Conservation (phyloP, 2,797 vertebrate species). For the Macropus fuliginosus region DNA sequence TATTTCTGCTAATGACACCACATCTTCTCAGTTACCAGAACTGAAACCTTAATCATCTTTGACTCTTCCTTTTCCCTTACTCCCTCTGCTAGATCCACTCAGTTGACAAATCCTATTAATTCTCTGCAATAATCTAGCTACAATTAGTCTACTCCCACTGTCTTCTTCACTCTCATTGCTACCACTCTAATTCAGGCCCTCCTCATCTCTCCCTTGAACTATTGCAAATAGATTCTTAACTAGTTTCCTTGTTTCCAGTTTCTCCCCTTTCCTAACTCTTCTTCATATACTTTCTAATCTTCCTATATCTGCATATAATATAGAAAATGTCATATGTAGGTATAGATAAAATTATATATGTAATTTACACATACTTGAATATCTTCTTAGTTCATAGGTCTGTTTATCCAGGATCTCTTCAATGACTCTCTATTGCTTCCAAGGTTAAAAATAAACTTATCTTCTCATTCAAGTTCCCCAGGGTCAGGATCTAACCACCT, state of each 20-base stretch:
- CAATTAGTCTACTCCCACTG: neutral
- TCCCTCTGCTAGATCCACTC: neutral
- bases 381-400: neutral
- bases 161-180: neutral
- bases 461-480: neutral
- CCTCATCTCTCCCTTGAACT: neutral
- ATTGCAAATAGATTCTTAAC: neutral
- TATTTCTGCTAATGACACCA: neutral
- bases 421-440: neutral
- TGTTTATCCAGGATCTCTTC: neutral
- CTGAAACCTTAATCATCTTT: neutral
- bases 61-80: neutral
- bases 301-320: neutral
- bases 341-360: neutral
- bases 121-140: neutral
- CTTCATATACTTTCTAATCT: neutral
- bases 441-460: neutral
- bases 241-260: neutral
- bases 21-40: neutral
- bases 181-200: neutral
- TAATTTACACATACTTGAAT: neutral
- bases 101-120: neutral
- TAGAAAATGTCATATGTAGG: too few species aligned
- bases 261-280: neutral
- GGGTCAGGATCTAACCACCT: neutral